phyloP scores from a whole-genome alignment of 2,797 vertebrate species.

The Helicolenus hilgendorfi region DNA sequence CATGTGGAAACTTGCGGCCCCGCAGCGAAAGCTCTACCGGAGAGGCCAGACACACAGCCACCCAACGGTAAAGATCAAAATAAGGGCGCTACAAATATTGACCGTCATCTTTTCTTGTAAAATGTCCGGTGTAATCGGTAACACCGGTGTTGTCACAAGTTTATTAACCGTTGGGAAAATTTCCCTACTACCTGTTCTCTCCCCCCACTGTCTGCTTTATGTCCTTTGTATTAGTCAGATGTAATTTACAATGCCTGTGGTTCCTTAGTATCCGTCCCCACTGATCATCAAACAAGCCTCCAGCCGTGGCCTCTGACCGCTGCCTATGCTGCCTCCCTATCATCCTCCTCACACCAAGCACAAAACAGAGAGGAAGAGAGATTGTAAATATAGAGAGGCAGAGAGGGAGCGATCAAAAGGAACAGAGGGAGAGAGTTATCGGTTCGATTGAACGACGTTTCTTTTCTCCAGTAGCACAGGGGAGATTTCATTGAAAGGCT shows the following conservation, averaged over 20 bases:
- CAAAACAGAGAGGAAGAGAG: slow-evolving; percentile 60
- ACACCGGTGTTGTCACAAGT: too few species aligned
- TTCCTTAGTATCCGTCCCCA: slow-evolving; percentile 60
- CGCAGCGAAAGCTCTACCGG: too few species aligned
- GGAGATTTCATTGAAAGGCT: slow-evolving; percentile 86
- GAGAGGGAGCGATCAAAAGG: slow-evolving; percentile 77
- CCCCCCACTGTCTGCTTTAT: slow-evolving; percentile 38
- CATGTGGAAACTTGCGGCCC: too few species aligned
- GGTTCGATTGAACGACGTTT: slow-evolving; percentile 80
- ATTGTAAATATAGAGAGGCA: slow-evolving; percentile 68
- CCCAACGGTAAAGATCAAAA: too few species aligned
- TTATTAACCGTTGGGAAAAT: too few species aligned
- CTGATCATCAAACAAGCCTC: slow-evolving; percentile 81
- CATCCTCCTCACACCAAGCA: slow-evolving; percentile 45
- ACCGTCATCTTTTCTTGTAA: too few species aligned
- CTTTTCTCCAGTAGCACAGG: slow-evolving; percentile 77
- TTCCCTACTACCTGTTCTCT: not conserved
- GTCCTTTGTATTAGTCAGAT: slow-evolving; percentile 68
- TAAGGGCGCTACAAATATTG: too few species aligned
- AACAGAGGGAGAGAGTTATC: slow-evolving; percentile 81
- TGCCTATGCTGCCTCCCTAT: slow-evolving; percentile 57
- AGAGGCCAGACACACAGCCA: too few species aligned
- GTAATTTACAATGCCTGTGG: slow-evolving; percentile 77
- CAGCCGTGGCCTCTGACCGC: slow-evolving; percentile 69
- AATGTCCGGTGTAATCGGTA: too few species aligned